Evolutionary conservation across 1,140 invertebrate species (phyloP).

Genomic region (Phocides pigmalion): DNA sequence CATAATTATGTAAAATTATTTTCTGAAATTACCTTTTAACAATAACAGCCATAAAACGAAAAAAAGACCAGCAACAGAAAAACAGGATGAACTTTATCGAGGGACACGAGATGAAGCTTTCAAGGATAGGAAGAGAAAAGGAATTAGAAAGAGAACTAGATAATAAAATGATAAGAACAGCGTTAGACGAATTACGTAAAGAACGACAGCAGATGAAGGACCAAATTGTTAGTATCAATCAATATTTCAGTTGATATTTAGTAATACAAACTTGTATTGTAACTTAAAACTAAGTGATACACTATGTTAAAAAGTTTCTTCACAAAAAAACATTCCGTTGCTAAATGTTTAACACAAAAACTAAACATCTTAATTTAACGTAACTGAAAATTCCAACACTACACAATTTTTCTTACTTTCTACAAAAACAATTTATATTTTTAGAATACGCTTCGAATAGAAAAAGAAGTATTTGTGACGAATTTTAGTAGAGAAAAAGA

Average conservation of each 20-base stretch:
- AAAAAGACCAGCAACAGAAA: conserved; percentile 60
- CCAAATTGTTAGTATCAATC: conserved; percentile 50
- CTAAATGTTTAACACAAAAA: too few species aligned
- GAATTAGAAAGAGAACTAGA: conserved; percentile 57
- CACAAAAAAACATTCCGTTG: too few species aligned
- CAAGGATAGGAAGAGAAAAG: conserved; percentile 48
- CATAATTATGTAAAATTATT: too few species aligned
- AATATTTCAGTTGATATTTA: too few species aligned
- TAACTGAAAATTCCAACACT: too few species aligned
- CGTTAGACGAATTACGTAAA: conserved; percentile 52
- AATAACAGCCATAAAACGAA: conserved; percentile 62
- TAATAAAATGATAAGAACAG: conserved; percentile 48
- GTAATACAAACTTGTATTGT: too few species aligned
- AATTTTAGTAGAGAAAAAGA: conserved; percentile 51
- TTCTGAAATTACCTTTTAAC: not conserved
- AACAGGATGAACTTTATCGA: conserved; percentile 66
- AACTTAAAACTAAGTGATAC: too few species aligned
- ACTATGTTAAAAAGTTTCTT: too few species aligned
- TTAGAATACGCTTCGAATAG: conserved; percentile 55
- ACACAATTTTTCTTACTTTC: too few species aligned
- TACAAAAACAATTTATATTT: conserved; percentile 35
- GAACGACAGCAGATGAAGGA: conserved; percentile 50
- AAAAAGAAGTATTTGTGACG: conserved; percentile 56
- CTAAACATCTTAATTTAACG: too few species aligned
- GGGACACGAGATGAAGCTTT: conserved; percentile 57